Conservation (phyloP, 1,140 invertebrate species). For the Rhyacophila brunnea region DNA sequence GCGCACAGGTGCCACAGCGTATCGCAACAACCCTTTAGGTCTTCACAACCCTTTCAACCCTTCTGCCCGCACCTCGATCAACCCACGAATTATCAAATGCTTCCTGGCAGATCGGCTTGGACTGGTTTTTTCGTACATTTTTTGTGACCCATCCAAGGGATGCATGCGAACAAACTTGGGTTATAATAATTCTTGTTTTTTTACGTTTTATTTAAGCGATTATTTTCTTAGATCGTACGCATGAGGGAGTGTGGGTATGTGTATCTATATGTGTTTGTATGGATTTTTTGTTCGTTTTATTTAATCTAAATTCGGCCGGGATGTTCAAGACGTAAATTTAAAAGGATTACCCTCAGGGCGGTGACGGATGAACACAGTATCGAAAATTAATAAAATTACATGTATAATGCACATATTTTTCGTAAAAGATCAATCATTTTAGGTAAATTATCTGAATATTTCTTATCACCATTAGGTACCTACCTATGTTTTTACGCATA, state of each 20-base stretch:
- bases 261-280: too few relatives aligned
- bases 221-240: conserved; percentile 26
- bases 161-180: conserved; percentile 31
- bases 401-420: too few relatives aligned
- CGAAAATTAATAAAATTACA: too few relatives aligned
- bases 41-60: background rate
- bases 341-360: too few relatives aligned
- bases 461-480: too few relatives aligned
- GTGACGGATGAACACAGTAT: too few relatives aligned
- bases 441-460: too few relatives aligned
- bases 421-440: too few relatives aligned
- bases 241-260: conserved; percentile 29
- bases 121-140: conserved; percentile 34
- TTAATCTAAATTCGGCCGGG: conserved; percentile 33
- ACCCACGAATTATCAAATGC: conserved; percentile 29
- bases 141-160: conserved; percentile 12
- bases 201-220: conserved; percentile 23
- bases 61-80: conserved; percentile 21
- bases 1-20: conserved; percentile 30
- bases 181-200: conserved; percentile 35
- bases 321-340: conserved; percentile 16
- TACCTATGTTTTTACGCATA: too few relatives aligned
- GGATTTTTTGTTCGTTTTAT: conserved; percentile 35
- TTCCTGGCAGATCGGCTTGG: conserved; percentile 35
- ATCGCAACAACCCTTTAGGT: conserved; percentile 28